phyloP scores from a whole-genome alignment of 2,888 invertebrate species.

The Megaustenia siamemsis region DNA sequence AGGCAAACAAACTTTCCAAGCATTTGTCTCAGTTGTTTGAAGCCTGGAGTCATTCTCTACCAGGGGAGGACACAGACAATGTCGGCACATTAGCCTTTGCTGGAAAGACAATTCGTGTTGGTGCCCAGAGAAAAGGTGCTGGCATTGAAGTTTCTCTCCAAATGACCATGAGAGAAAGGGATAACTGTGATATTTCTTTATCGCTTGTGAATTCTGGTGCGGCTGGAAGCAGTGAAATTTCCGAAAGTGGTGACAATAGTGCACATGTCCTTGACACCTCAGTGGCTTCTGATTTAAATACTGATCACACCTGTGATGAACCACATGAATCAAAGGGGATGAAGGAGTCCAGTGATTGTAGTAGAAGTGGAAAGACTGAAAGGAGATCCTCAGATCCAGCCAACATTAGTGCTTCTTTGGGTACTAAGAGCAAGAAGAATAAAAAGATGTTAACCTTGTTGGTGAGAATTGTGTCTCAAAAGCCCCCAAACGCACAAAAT shows the following conservation, averaged over 20 bases:
- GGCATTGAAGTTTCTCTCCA: constrained; percentile 34
- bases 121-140: constrained; percentile 30
- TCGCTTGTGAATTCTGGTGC: constrained; percentile 15
- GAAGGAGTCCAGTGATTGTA: constrained; percentile 34
- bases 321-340: neutral
- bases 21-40: constrained; percentile 61
- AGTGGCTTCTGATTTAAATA: neutral
- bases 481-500: constrained; percentile 49
- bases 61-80: constrained; percentile 29
- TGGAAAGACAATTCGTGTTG: constrained; percentile 46
- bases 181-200: constrained; percentile 11
- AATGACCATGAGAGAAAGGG: constrained; percentile 1
- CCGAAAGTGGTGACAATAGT: neutral
- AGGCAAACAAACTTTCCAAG: constrained; percentile 66
- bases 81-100: constrained; percentile 40
- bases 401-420: constrained; percentile 14
- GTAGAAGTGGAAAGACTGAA: constrained; percentile 2
- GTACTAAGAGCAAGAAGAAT: constrained; percentile 26
- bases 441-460: constrained; percentile 43
- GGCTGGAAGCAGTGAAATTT: neutral
- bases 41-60: constrained; percentile 55
- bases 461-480: constrained; percentile 54
- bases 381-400: constrained; percentile 39
- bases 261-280: neutral
- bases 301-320: neutral